Percentiles rank a stretch among this genome's conserved stretches.
Conservation (phyloP, 2,797 vertebrate genomes). For the Simalia tracyae region DNA sequence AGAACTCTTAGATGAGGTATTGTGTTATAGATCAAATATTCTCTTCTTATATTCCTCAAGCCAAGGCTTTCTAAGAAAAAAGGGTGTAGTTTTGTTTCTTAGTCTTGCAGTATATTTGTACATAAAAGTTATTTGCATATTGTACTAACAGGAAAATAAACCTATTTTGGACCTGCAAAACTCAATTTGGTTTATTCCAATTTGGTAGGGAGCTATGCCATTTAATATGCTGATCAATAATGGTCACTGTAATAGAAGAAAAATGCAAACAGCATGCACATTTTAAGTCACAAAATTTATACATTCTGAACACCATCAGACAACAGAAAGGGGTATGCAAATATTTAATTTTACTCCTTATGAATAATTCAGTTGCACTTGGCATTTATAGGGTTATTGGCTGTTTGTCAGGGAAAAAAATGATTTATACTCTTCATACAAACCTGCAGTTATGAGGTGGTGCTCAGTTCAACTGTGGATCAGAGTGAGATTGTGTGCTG, state of each 20-base stretch:
- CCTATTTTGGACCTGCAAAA: background rate
- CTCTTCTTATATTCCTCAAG: background rate
- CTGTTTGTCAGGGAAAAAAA: background rate
- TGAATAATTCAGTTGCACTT: background rate
- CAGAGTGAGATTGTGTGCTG: background rate
- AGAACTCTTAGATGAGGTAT: background rate
- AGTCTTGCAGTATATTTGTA: background rate
- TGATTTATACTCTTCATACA: background rate
- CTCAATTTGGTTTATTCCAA: background rate
- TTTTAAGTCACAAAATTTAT: background rate
- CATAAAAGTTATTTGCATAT: background rate
- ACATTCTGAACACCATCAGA: background rate
- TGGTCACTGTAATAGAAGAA: background rate
- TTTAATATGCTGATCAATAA: constrained; percentile 2
- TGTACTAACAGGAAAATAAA: background rate
- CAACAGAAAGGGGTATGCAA: background rate
- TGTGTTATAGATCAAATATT: background rate
- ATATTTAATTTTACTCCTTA: background rate
- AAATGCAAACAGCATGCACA: background rate
- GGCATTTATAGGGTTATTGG: background rate
- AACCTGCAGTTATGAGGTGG: background rate
- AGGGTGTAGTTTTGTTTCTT: background rate
- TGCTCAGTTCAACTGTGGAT: background rate
- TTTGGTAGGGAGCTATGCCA: background rate
- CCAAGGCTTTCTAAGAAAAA: background rate